Evolutionary conservation across 2,888 invertebrate genomes (phyloP).

Genomic region (Mesorhabditis spiculigera): DNA sequence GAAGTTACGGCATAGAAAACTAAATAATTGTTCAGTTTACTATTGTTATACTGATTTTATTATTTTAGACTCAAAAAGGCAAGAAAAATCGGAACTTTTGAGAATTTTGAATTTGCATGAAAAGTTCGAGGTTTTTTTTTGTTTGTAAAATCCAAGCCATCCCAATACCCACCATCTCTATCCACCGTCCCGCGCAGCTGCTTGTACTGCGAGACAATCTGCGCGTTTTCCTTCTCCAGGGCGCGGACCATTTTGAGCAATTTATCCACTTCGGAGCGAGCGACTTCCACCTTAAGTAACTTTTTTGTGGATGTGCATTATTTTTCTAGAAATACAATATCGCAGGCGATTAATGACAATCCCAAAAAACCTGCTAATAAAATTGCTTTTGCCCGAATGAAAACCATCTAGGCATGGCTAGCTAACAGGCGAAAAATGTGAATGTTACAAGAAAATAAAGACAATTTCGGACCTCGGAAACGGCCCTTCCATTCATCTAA

Average conservation of each 20-base stretch:
- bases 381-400: no score
- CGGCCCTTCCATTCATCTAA: no score
- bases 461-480: no score
- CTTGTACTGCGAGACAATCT: conserved; percentile 27
- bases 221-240: conserved; percentile 59
- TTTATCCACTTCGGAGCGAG: conserved; percentile 60
- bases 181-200: conserved; percentile 19
- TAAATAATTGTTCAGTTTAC: no score
- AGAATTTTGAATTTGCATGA: neutral
- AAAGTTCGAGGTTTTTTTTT: no score
- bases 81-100: neutral
- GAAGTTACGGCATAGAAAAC: no score
- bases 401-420: no score
- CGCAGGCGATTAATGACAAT: conserved; percentile 1
- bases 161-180: neutral
- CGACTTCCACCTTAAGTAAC: conserved; percentile 43
- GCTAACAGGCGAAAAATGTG: no score
- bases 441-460: no score
- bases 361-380: no score
- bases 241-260: conserved; percentile 60
- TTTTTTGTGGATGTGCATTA: neutral
- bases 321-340: conserved; percentile 12
- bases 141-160: neutral
- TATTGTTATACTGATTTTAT: no score
- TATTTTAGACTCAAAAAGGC: neutral